Evolutionary conservation across 1,140 invertebrate genomes (phyloP), one percentile per base, ranked within the genome.

Genomic region (Gerris buenoi): DNA sequence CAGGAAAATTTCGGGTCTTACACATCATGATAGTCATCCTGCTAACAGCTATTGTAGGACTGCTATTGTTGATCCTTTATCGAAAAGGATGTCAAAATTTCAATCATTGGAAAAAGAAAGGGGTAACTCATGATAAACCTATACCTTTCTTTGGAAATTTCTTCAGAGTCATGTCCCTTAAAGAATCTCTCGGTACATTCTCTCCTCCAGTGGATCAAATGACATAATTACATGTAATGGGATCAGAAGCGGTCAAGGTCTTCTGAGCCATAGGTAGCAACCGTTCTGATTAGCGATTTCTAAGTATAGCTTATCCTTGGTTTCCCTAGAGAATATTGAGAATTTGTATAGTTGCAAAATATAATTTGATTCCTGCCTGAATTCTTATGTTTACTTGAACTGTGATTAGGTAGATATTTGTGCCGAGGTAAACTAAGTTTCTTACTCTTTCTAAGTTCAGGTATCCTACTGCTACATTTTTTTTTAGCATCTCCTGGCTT

Each of bases 241-340:
- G 80, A 79, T 64, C 73, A 79, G 56, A 75, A 80, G 27, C 70
- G 72, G 2, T 74, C 72, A 56, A 79, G 80, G 0, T 68, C 71
- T 25, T 63, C 81, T 22, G 46, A 81, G 2, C 15, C 81, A 71
- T 75, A 57, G 76, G 81, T 73, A 72, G 75, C 0, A 74, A 81
- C 27, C 64, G 71, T 84, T 2, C 68, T 79, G 2, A 74, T 83
- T 0, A 80, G 79, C 63, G 80, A 83, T 59, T 83, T 83, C 67
- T n/a, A n/a, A n/a, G n/a, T n/a, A n/a, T n/a, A n/a, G n/a, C n/a
- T n/a, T n/a, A n/a, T n/a, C n/a, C n/a, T n/a, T n/a, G n/a, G n/a
- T n/a, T n/a, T n/a, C n/a, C n/a, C n/a, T n/a, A n/a, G n/a, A n/a
- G n/a, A n/a, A n/a, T n/a, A n/a, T n/a, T n/a, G n/a, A n/a, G n/a